Evolutionary conservation across 2,888 invertebrate genomes (phyloP).

Genomic region (Cataglyphis livida): DNA sequence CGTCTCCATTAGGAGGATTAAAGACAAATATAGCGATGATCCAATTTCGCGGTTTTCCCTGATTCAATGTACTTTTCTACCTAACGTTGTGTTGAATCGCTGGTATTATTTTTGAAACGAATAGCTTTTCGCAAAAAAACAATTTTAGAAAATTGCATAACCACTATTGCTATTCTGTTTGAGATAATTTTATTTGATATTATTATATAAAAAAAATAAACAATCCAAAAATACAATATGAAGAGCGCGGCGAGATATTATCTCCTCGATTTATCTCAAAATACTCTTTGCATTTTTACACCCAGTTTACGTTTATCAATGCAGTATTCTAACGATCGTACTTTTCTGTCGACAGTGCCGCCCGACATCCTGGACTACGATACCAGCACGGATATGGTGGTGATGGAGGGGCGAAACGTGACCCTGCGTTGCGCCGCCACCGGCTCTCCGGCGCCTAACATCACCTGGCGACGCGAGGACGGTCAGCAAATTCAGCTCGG

Average conservation of each 20-base stretch:
- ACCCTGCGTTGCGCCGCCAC: conserved; percentile 95
- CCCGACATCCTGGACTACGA: conserved; percentile 94
- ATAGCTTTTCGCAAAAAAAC: not conserved
- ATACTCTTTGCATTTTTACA: not conserved
- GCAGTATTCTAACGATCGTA: not conserved
- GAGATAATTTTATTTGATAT: not conserved
- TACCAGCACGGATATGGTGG: conserved; percentile 94
- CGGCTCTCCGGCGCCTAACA: conserved; percentile 92
- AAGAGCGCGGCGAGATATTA: not conserved
- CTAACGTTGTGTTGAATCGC: not conserved
- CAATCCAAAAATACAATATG: not conserved
- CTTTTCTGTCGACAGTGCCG: conserved; percentile 88
- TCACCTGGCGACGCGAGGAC: conserved; percentile 95
- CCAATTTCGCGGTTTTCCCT: conserved; percentile 21
- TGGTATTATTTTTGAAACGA: not conserved
- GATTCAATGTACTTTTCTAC: conserved; percentile 22
- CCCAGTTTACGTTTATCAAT: not conserved
- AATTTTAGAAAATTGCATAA: not conserved
- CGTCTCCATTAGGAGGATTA: conserved; percentile 42
- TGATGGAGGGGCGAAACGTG: conserved; percentile 94
- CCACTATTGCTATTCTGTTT: not conserved
- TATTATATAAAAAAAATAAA: not conserved
- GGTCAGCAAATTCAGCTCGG: conserved; percentile 91
- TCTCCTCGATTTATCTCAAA: not conserved
- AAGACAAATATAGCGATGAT: conserved; percentile 47